A percentile compares a stretch with the other conserved stretches of the same genome.
Conservation (phyloP, 2,888 invertebrate genomes). For the Lagria hirta region DNA sequence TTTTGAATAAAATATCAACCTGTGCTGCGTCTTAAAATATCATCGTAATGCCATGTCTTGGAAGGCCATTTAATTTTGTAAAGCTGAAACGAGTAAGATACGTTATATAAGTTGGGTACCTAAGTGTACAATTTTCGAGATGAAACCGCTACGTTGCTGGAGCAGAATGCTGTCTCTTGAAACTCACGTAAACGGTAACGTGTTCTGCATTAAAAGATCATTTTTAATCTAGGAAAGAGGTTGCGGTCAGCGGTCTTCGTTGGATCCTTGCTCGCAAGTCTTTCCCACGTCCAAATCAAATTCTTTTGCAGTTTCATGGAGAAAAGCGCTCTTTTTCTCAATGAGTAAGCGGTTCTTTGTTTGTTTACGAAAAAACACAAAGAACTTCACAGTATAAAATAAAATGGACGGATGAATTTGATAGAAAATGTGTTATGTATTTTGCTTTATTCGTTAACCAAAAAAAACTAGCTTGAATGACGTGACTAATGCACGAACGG, state of each 20-base stretch:
- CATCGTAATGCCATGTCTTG: constrained; percentile 27
- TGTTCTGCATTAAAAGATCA: constrained; percentile 25
- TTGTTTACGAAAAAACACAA: too few relatives aligned
- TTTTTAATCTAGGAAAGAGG: constrained; percentile 22
- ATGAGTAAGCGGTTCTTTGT: too few relatives aligned
- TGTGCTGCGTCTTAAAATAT: constrained; percentile 23
- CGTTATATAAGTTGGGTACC: too few relatives aligned
- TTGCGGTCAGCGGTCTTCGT: constrained; percentile 9
- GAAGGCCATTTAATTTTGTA: constrained; percentile 29
- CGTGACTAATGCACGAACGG: constrained; percentile 25
- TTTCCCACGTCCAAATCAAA: too few relatives aligned
- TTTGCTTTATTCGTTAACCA: constrained; percentile 4
- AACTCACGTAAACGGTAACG: constrained; percentile 25
- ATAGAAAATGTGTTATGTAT: constrained; percentile 16
- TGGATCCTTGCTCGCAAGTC: too few relatives aligned
- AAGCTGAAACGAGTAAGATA: constrained; percentile 17
- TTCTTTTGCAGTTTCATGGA: too few relatives aligned
- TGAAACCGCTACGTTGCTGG: constrained; percentile 16
- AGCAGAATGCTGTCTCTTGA: constrained; percentile 15
- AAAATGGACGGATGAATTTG: too few relatives aligned
- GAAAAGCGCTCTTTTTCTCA: too few relatives aligned
- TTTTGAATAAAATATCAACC: constrained; percentile 23
- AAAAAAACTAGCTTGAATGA: constrained; percentile 16
- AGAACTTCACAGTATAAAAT: too few relatives aligned
- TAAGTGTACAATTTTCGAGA: constrained; percentile 25